A percentile compares a stretch with the other conserved stretches of the same genome.
Evolutionary conservation across 1,140 invertebrate genomes (phyloP).

Genomic region (Ceratitis capitata): DNA sequence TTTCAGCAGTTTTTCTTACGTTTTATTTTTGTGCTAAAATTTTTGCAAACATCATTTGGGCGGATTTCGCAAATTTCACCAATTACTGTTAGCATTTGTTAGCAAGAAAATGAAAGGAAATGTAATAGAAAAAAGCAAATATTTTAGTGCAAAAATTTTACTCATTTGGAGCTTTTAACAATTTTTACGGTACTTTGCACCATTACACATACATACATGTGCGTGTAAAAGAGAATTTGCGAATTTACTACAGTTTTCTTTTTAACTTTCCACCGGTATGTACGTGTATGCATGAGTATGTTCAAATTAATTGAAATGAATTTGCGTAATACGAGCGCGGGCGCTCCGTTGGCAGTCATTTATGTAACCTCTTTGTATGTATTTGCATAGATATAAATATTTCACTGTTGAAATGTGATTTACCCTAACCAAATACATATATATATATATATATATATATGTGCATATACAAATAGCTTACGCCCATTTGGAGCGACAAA

Average conservation of each 20-base stretch:
- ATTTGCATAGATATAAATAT: background rate
- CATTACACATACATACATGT: background rate
- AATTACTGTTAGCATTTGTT: background rate
- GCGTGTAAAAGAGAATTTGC: background rate
- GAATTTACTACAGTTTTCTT: background rate
- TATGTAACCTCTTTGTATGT: background rate
- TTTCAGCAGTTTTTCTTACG: too few species aligned
- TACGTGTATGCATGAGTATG: background rate
- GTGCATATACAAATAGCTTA: too few species aligned
- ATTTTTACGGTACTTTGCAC: background rate
- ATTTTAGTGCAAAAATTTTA: background rate
- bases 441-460: background rate
- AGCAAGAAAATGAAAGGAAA: too few species aligned
- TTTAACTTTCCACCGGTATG: too few species aligned
- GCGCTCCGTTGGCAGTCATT: background rate
- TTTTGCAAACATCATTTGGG: slow-evolving; percentile 18
- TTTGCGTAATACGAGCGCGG: slow-evolving; percentile 19
- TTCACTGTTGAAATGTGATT: slow-evolving; percentile 18
- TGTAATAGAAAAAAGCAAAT: background rate
- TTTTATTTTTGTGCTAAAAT: background rate
- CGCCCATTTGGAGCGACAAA: background rate
- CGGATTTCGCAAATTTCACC: background rate
- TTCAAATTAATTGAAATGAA: slow-evolving; percentile 28
- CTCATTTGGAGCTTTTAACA: background rate
- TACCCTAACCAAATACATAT: background rate